Evolutionary conservation across 2,113 vertebrate species (phyloP).

Genomic region (Lepidothrix coronata): DNA sequence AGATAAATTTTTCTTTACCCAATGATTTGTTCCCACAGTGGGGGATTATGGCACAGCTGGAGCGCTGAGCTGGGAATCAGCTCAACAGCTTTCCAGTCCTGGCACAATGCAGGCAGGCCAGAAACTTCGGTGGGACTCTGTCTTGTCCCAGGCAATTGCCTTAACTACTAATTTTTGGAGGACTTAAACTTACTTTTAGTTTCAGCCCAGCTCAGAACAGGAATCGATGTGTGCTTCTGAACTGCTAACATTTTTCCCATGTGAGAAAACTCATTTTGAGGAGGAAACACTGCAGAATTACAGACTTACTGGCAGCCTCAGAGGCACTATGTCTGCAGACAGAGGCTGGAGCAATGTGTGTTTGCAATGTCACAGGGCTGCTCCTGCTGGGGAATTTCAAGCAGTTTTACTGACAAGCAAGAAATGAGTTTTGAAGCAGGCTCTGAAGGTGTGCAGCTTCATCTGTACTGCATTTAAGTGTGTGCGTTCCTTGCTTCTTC

Average conservation of each 20-base stretch:
- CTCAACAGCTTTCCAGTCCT: background rate
- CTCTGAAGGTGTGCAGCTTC: background rate
- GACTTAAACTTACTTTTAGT: background rate
- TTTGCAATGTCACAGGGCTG: background rate
- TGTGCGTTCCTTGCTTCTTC: background rate
- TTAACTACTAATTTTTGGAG: background rate
- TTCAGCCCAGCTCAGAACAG: background rate
- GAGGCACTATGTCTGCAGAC: background rate
- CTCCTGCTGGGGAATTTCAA: background rate
- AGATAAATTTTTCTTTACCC: background rate
- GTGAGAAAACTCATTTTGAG: background rate
- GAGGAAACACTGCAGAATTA: background rate
- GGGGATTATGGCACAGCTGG: background rate
- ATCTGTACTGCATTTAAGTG: background rate
- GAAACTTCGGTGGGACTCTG: background rate
- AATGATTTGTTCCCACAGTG: background rate
- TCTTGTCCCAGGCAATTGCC: background rate
- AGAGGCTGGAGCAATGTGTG: background rate
- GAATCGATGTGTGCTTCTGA: rapidly evolving
- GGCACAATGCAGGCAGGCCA: background rate
- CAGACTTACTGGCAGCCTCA: background rate
- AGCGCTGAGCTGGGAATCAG: background rate
- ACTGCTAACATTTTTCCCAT: background rate
- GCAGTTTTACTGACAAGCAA: background rate
- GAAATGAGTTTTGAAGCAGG: background rate